phyloP scores from a whole-genome alignment of 1,140 invertebrate genomes.

The Zaprionus ornatus region DNA sequence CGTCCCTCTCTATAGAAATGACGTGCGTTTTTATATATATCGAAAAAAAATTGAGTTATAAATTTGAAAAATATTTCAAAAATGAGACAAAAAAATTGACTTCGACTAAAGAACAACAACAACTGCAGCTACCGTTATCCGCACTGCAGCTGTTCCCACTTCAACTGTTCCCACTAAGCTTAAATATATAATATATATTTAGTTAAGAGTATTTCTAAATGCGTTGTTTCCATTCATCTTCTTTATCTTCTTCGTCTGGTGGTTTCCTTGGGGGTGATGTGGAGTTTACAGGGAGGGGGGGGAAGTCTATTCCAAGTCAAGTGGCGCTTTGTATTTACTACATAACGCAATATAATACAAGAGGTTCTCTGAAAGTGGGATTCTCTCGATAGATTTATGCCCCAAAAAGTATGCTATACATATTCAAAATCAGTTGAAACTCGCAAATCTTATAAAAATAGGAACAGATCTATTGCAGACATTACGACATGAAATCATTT shows the following conservation, averaged over 20 bases:
- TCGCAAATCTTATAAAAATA: not conserved
- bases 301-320: not conserved
- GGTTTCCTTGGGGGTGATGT: not conserved
- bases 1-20: not conserved
- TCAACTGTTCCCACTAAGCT: not conserved
- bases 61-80: slow-evolving; percentile 6
- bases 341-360: slow-evolving; percentile 56
- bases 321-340: slow-evolving; percentile 13
- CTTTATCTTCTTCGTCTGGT: not conserved
- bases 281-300: not conserved
- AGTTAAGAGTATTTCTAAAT: slow-evolving; percentile 8
- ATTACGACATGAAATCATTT: not conserved
- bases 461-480: not conserved
- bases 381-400: not conserved
- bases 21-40: not conserved
- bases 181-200: not conserved
- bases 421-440: not conserved
- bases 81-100: not conserved
- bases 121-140: not conserved
- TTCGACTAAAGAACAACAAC: not conserved
- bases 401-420: not conserved
- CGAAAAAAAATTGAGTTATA: not conserved
- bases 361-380: slow-evolving; percentile 33
- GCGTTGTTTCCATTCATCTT: not conserved
- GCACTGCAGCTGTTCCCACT: not conserved